Percentiles rank a stretch among this genome's conserved stretches.
Conservation (phyloP, 2,797 vertebrate genomes). For the Intellagama lesueurii region DNA sequence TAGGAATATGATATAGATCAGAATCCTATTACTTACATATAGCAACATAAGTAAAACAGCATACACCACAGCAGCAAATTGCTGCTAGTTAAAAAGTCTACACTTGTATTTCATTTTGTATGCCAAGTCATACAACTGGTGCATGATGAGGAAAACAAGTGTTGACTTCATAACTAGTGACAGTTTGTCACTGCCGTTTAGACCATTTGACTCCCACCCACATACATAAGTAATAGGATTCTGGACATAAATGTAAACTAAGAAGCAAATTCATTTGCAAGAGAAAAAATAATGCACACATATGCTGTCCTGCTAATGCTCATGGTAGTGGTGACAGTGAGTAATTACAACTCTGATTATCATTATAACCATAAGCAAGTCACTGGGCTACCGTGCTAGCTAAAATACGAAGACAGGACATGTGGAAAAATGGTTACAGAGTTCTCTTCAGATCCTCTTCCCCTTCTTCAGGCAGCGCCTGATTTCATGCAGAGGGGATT, state of each 20-base stretch:
- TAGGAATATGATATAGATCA: background rate
- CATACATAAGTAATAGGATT: too few species aligned
- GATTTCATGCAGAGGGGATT: background rate
- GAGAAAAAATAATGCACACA: background rate
- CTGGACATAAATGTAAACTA: background rate
- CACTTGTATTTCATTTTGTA: too few species aligned
- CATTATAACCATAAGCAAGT: background rate
- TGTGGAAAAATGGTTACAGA: conserved; percentile 11
- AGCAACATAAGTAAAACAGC: too few species aligned
- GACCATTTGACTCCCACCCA: too few species aligned
- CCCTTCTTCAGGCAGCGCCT: background rate
- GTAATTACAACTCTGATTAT: background rate
- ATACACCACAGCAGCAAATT: too few species aligned
- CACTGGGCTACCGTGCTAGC: too few species aligned
- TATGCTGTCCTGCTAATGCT: background rate
- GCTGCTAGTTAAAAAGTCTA: too few species aligned
- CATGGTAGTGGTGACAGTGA: background rate
- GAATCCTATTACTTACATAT: background rate
- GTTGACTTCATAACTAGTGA: too few species aligned
- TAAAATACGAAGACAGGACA: background rate
- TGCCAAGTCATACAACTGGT: too few species aligned
- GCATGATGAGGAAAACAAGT: too few species aligned
- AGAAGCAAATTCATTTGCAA: background rate
- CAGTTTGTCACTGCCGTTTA: too few species aligned
- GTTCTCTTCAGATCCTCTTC: rapidly evolving